phyloP scores from a whole-genome alignment of 1,140 invertebrate species.

The Lucilia sericata region DNA sequence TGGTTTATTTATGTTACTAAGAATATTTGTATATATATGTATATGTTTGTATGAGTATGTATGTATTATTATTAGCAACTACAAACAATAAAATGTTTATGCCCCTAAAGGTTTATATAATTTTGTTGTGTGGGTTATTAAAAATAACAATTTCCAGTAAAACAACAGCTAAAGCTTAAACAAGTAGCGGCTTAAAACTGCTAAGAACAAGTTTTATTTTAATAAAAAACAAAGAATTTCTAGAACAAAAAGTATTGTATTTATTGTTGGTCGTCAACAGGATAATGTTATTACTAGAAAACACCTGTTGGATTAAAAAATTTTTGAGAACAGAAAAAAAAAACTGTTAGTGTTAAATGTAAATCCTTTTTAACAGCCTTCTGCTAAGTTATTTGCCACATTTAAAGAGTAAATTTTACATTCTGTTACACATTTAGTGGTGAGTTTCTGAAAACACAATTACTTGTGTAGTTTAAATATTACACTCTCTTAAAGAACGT shows the following conservation, averaged over 20 bases:
- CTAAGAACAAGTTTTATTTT: too few relatives aligned
- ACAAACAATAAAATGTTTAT: not conserved
- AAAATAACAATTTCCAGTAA: not conserved
- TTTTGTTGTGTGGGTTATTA: not conserved
- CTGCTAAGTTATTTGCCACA: not conserved
- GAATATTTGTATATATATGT: not conserved
- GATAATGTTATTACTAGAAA: too few relatives aligned
- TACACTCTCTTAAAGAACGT: too few relatives aligned
- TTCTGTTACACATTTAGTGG: not conserved
- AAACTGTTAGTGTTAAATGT: too few relatives aligned
- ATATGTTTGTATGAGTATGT: not conserved
- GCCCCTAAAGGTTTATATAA: not conserved
- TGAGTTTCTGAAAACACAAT: not conserved
- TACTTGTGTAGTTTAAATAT: too few relatives aligned
- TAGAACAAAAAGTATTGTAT: too few relatives aligned
- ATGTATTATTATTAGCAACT: not conserved
- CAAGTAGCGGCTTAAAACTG: too few relatives aligned
- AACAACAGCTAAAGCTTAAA: too few relatives aligned
- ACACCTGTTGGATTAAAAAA: too few relatives aligned
- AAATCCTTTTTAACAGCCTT: not conserved
- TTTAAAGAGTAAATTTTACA: not conserved
- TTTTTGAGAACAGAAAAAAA: too few relatives aligned
- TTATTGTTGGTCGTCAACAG: too few relatives aligned
- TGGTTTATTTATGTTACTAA: not conserved
- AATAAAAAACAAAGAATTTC: too few relatives aligned